Conservation (phyloP, 2,888 invertebrate species). For the Tipula helvola region DNA sequence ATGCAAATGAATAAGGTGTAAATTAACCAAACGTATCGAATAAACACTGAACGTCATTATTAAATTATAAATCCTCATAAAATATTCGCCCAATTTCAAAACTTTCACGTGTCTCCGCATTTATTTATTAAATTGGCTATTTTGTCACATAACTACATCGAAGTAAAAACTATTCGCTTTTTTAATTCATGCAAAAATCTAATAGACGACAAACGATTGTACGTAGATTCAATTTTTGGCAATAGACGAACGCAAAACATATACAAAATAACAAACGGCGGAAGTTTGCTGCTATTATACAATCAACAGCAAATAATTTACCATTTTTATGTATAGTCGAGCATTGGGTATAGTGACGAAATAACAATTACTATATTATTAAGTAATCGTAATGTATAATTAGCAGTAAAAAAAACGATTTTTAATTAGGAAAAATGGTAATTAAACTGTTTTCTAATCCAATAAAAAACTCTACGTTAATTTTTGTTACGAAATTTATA, state of each 20-base stretch:
- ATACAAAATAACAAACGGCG: background rate
- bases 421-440: background rate
- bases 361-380: background rate
- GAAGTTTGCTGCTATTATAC: background rate
- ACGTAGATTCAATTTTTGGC: background rate
- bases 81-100: background rate
- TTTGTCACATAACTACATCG: background rate
- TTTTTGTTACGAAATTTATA: background rate
- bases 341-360: background rate
- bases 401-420: background rate
- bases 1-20: background rate
- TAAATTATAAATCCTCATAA: background rate
- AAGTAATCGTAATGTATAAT: background rate
- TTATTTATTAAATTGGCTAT: background rate
- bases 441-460: background rate
- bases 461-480: background rate
- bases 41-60: background rate
- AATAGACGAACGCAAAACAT: background rate
- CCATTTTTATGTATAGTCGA: background rate
- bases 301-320: background rate
- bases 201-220: background rate
- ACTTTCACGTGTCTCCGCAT: background rate
- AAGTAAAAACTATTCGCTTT: background rate
- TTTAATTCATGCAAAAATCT: background rate
- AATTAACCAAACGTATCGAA: background rate